Percentiles rank a stretch among this genome's conserved stretches.
Evolutionary conservation across 2,888 invertebrate species (phyloP).

Genomic region (Seira sanloemensis): DNA sequence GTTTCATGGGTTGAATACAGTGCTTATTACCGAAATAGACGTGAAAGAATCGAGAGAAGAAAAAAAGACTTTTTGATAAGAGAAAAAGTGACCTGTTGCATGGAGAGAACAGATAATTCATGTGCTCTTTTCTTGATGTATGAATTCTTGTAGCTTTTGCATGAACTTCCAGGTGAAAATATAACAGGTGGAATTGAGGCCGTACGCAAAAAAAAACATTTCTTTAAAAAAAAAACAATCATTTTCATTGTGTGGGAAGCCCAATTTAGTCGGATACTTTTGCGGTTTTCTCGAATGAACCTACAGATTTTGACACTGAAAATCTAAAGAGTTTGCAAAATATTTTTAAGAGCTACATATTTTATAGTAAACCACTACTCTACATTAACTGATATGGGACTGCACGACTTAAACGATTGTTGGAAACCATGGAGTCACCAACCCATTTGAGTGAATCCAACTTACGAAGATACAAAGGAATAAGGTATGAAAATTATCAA

Average conservation of each 20-base stretch:
- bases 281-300: conserved; percentile 1
- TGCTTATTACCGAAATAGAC: not conserved
- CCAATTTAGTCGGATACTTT: not conserved
- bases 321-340: not conserved
- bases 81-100: too few relatives aligned
- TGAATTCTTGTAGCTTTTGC: not conserved
- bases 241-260: not conserved
- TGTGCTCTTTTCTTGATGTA: not conserved
- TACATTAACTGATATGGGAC: conserved; percentile 2
- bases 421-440: conserved; percentile 69
- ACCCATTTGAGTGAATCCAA: conserved; percentile 71
- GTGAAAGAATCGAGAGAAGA: too few relatives aligned
- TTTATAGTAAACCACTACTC: not conserved
- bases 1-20: conserved; percentile 1
- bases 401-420: not conserved
- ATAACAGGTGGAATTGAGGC: not conserved
- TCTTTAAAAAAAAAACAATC: not conserved
- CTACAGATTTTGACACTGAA: not conserved
- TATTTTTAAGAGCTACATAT: too few relatives aligned
- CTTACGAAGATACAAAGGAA: conserved; percentile 71
- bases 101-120: too few relatives aligned
- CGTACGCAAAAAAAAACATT: not conserved
- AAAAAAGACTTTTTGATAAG: too few relatives aligned
- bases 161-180: not conserved
- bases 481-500: conserved; percentile 63